Percentiles rank a stretch among this genome's conserved stretches.
phyloP scores from a whole-genome alignment of 2,797 vertebrate species.

The Aldrovandia affinis region DNA sequence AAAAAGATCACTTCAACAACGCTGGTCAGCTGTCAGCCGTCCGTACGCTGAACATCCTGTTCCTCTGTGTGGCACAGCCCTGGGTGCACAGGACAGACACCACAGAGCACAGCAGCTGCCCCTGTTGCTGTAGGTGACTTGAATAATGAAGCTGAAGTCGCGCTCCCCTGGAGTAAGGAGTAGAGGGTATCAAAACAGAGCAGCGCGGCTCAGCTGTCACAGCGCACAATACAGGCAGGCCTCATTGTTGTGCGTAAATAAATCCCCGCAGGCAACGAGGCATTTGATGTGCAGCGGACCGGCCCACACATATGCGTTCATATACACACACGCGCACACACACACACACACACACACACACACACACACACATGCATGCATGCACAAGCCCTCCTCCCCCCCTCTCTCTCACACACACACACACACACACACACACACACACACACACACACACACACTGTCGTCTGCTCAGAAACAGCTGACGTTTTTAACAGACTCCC shows the following conservation, averaged over 20 bases:
- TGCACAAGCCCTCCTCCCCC: not conserved
- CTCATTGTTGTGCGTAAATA: conserved; percentile 52
- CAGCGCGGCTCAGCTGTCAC: conserved; percentile 37
- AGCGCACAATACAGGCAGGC: conserved; percentile 28
- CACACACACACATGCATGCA: conserved; percentile 10
- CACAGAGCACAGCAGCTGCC: conserved; percentile 28
- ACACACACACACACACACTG: conserved; percentile 47
- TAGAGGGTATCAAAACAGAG: conserved; percentile 8
- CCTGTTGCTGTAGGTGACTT: not conserved
- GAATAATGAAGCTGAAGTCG: conserved; percentile 6
- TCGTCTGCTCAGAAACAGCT: conserved; percentile 80
- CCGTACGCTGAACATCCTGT: conserved; percentile 27
- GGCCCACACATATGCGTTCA: conserved; percentile 46
- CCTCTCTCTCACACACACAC: not conserved
- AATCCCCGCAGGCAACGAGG: conserved; percentile 52
- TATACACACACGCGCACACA: conserved; percentile 6
- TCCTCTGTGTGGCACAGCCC: not conserved
- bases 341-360: conserved; percentile 23
- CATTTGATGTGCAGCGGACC: conserved; percentile 55
- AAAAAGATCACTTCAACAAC: not conserved
- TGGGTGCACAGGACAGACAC: not conserved
- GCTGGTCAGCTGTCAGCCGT: conserved; percentile 5
- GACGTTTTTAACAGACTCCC: conserved; percentile 78
- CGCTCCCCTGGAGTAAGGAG: not conserved
- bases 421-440: conserved; percentile 16